Evolutionary conservation across 2,888 invertebrate genomes (phyloP), one percentile per base, ranked within the genome.

Genomic region (Steromphala cineraria): DNA sequence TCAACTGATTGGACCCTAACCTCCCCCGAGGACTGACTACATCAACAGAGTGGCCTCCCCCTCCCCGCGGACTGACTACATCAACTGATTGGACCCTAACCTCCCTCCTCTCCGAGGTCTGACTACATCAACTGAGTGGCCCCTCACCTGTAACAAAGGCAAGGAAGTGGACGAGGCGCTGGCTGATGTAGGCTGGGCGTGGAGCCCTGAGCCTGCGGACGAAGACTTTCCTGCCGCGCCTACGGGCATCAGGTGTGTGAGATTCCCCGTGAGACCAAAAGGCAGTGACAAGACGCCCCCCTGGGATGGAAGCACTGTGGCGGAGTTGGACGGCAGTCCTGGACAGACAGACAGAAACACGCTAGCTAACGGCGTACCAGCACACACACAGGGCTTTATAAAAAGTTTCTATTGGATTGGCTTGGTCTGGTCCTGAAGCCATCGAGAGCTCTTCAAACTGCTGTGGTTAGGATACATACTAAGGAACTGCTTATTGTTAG

Each of bases 201-300:
- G 83, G 28, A 86, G 84, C 80, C 75, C 75, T 17, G 53, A 55
- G 76, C 36, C 71, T n/a, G 71, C 71, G 4, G 71, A 36, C 13
- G 71, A 19, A 31, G 71, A 36, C 40, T 71, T 71, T 36, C 71
- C 71, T 67, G 92, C 92, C n/a, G 92, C 80, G 15, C 89, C 87
- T n/a, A 89, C 87, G 1, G 91, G 89, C 87, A 92, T 90, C 52
- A 92, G 86, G 84, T 92, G 92, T 7, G 91, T 89, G 36, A 92
- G 81, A 74, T 85, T 89, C n/a, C 91, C 90, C 46, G 88, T 83
- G 19, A 90, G 86, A n/a, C 89, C 89, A 17, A 92, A 89, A 8
- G 92, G 92, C 74, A 92, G 84, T 0, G 91, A 90, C 82, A 92
- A 82, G 87, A 92, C 88, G 40, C 89, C 89, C 36, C 90, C 85